Conservation (phyloP, 2,797 vertebrate species). For the Masticophis lateralis region DNA sequence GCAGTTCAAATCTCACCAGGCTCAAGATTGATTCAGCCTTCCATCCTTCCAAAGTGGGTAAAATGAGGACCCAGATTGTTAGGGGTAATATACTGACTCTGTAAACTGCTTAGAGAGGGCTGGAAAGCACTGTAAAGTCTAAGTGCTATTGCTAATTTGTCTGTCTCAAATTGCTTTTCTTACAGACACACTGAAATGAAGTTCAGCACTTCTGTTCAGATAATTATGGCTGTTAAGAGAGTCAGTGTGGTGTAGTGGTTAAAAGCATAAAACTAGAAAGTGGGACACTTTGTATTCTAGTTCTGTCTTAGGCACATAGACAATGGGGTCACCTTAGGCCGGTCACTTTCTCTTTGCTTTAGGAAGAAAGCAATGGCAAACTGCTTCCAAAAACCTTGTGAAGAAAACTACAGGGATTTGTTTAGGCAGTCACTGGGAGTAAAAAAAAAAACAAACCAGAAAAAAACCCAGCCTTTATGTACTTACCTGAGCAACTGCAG, state of each 20-base stretch:
- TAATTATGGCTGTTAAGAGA: neutral
- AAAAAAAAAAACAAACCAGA: neutral
- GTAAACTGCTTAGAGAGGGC: too few species aligned
- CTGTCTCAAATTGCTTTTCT: neutral
- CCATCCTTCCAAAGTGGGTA: too few species aligned
- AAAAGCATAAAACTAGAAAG: neutral
- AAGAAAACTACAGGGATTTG: neutral
- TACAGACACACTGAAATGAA: neutral
- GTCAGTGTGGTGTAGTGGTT: neutral
- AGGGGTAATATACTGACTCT: too few species aligned
- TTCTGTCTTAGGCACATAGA: neutral
- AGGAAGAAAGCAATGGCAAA: neutral
- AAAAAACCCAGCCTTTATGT: neutral
- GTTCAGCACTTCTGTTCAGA: neutral
- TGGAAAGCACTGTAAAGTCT: too few species aligned
- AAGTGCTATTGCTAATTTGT: neutral
- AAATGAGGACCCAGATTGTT: too few species aligned
- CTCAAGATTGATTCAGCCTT: too few species aligned
- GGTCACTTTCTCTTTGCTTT: neutral
- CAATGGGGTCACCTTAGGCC: neutral
- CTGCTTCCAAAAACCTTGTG: neutral
- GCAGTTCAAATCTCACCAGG: too few species aligned
- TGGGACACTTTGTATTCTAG: neutral
- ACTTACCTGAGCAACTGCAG: conserved; percentile 79
- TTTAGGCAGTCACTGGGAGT: neutral